Percentiles rank a stretch among this genome's conserved stretches.
Conservation (phyloP, 2,888 invertebrate genomes). For the Lepidonotus clava region DNA sequence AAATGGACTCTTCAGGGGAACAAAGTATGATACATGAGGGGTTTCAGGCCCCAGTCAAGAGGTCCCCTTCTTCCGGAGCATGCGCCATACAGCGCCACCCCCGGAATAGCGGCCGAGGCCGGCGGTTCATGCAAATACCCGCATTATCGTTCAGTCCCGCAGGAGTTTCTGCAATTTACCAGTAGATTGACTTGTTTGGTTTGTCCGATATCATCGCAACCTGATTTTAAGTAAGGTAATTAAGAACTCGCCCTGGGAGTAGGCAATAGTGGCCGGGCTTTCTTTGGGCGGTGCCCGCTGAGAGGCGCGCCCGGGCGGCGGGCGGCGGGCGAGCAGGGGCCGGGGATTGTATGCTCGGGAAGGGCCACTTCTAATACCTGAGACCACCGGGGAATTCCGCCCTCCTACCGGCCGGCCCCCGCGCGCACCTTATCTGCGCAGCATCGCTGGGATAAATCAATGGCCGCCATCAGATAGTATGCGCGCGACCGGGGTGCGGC, state of each 20-base stretch:
- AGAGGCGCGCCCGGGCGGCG: background rate
- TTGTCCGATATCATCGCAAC: constrained; percentile 56
- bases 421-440: constrained; percentile 50
- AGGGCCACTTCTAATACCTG: constrained; percentile 47
- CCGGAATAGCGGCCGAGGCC: background rate
- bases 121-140: constrained; percentile 42
- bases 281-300: constrained; percentile 10
- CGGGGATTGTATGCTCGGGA: constrained; percentile 5
- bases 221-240: constrained; percentile 59
- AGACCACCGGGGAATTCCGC: constrained; percentile 47
- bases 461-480: constrained; percentile 54
- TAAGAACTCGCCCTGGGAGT: constrained; percentile 53
- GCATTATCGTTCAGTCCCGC: constrained; percentile 34
- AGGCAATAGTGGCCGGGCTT: constrained; percentile 30
- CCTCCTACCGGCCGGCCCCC: constrained; percentile 20
- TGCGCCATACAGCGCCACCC: constrained; percentile 6
- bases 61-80: background rate
- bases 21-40: constrained; percentile 48
- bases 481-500: constrained; percentile 12
- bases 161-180: constrained; percentile 55
- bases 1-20: constrained; percentile 46
- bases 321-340: background rate
- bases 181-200: constrained; percentile 58
- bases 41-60: background rate
- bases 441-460: constrained; percentile 55